Evolutionary conservation across 2,888 invertebrate species (phyloP), one percentile per base, ranked within the genome.

Genomic region (Cosmorhoe ocellata): DNA sequence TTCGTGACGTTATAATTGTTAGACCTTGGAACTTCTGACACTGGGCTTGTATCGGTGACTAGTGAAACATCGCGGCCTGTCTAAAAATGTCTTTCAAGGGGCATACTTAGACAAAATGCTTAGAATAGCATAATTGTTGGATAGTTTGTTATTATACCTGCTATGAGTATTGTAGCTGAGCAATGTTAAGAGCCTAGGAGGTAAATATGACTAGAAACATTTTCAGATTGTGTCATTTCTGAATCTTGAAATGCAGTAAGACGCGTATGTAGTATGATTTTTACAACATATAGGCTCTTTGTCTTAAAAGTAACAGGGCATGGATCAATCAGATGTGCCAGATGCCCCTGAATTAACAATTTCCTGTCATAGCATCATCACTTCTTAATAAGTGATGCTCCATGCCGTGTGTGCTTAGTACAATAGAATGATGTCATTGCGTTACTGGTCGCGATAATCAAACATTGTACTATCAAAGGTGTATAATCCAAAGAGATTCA

Each of bases 351-450:
- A 40, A 39, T 34, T 34, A 43, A 22, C 26, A 27, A 33, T 40
- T 44, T 52, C 52, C 52, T 43, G 47, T 14, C 30, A 26, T 39
- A 34, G 12, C 14, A 31, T 48, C 33, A 47, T 9, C 12, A 31
- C 18, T 30, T 27, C 18, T 47, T 10, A 43, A 40, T 52, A 31
- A 48, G 32, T 24, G 34, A 47, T 48, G 32, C 36, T 30, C 33
- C 49, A 13, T 31, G 30, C 26, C 41, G 41, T 46, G 37, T 47
- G 18, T 46, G 34, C 34, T 27, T 11, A 42, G n/a, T 22, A 45
- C 49, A 46, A 42, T 44, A 13, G 40, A 46, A 39, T 56, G 34
- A 56, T 51, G 41, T 51, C 48, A 56, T 22, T 32, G 38, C 40
- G 10, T 32, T 28, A 32, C 24, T 22, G 10, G 10, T 32, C 9